Evolutionary conservation across 2,888 invertebrate species (phyloP).

Genomic region (Cephus rjabovi): DNA sequence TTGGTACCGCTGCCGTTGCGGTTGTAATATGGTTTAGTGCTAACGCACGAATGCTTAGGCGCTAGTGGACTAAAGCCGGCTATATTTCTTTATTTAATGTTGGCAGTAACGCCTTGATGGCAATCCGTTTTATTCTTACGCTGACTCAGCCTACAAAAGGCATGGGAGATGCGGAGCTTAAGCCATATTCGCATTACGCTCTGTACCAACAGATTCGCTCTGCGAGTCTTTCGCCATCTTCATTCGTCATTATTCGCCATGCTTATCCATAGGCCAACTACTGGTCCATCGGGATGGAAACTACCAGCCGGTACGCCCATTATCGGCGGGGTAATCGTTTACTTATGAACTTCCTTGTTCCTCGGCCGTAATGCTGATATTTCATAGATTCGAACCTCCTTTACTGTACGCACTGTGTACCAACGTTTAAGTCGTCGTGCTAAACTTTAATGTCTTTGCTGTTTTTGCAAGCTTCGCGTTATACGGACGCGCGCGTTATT

Average conservation of each 20-base stretch:
- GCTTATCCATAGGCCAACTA: background rate
- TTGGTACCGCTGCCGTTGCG: constrained; percentile 42
- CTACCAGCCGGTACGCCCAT: background rate
- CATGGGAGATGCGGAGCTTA: constrained; percentile 9
- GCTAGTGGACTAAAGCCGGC: constrained; percentile 51
- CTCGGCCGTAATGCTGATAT: background rate
- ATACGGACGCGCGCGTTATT: background rate
- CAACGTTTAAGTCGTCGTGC: background rate
- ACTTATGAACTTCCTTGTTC: background rate
- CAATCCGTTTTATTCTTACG: constrained; percentile 58
- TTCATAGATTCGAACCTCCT: background rate
- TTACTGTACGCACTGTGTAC: background rate
- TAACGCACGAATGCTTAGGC: constrained; percentile 56
- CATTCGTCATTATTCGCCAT: constrained; percentile 26
- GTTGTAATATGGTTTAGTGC: constrained; percentile 59
- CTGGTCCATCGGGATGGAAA: background rate
- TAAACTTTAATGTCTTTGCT: background rate
- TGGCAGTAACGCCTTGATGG: constrained; percentile 57
- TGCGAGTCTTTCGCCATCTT: constrained; percentile 8
- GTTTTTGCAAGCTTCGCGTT: background rate
- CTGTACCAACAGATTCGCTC: constrained; percentile 17
- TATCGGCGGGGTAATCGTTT: background rate
- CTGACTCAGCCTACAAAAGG: constrained; percentile 54
- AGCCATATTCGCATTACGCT: constrained; percentile 10
- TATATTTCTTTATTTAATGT: constrained; percentile 64